Conservation (phyloP, 2,888 invertebrate genomes). For the Tridacna crocea region DNA sequence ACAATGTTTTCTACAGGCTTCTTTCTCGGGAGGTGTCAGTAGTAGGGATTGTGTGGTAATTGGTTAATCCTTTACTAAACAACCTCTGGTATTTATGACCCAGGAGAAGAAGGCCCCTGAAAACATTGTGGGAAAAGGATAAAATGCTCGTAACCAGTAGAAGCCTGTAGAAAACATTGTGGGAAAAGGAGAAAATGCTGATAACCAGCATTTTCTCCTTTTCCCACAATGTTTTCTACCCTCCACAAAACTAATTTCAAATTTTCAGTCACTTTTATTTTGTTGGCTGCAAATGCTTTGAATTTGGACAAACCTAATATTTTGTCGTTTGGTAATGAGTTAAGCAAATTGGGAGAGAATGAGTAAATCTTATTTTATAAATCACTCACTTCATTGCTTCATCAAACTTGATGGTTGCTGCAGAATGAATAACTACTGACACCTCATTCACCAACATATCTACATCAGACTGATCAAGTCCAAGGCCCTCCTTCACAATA, state of each 20-base stretch:
- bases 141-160: neutral
- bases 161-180: too few relatives aligned
- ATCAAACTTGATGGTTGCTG: slow-evolving; percentile 95
- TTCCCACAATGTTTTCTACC: slow-evolving; percentile 14
- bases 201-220: slow-evolving; percentile 6
- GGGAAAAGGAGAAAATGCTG: neutral
- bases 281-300: neutral
- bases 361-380: neutral
- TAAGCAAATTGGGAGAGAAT: too few relatives aligned
- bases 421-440: slow-evolving; percentile 95
- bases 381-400: slow-evolving; percentile 90
- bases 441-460: slow-evolving; percentile 89
- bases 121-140: neutral
- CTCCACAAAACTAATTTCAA: neutral
- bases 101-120: neutral
- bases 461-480: slow-evolving; percentile 86
- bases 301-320: too few relatives aligned
- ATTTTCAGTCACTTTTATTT: neutral
- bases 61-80: too few relatives aligned
- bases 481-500: slow-evolving; percentile 84
- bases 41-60: too few relatives aligned
- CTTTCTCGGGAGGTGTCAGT: too few relatives aligned
- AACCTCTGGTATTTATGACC: neutral
- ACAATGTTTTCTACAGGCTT: slow-evolving; percentile 2
- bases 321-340: too few relatives aligned